Evolutionary conservation across 2,888 invertebrate species (phyloP), one percentile per base, ranked within the genome.

Genomic region (Lutraria lutraria): DNA sequence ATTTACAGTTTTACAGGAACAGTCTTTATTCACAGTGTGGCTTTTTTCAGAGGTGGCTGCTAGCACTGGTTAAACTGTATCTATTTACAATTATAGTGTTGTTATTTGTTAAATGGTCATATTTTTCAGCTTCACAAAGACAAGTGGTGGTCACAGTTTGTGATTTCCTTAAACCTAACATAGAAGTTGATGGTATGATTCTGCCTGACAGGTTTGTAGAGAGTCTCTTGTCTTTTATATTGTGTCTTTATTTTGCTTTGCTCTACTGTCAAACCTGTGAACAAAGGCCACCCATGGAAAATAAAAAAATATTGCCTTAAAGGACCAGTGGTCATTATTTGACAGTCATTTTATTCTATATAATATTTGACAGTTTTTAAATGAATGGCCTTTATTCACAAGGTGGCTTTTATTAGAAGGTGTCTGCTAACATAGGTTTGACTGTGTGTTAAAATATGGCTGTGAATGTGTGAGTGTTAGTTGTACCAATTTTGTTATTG

Each of bases 41-140:
- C n/a, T n/a, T n/a, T n/a, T n/a, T n/a, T n/a, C n/a, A n/a, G n/a
- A n/a, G n/a, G n/a, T n/a, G n/a, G n/a, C n/a, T n/a, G n/a, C n/a
- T n/a, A n/a, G n/a, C n/a, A n/a, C n/a, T n/a, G n/a, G n/a, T n/a
- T n/a, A n/a, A n/a, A n/a, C n/a, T n/a, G n/a, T 43, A 43, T 43
- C 43, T 43, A 43, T 43, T 43, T 43, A 8, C 43, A 43, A 8
- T 43, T 43, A 43, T 43, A 43, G 43, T 93, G 43, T 53, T 43
- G 19, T 2, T 56, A 43, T 63, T 63, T 63, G 3, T n/a, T 81
- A n/a, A 15, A 19, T 81, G 21, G 52, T 25, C 52, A 13, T n/a
- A 68, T 54, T 25, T 56, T 97, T 97, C 91, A 95, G 95, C 94
- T 43, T 94, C 93, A 43, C 89, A 92, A 12, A 86, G 94, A 81